phyloP scores from a whole-genome alignment of 2,797 vertebrate genomes.

The Megalops cyprinoides region DNA sequence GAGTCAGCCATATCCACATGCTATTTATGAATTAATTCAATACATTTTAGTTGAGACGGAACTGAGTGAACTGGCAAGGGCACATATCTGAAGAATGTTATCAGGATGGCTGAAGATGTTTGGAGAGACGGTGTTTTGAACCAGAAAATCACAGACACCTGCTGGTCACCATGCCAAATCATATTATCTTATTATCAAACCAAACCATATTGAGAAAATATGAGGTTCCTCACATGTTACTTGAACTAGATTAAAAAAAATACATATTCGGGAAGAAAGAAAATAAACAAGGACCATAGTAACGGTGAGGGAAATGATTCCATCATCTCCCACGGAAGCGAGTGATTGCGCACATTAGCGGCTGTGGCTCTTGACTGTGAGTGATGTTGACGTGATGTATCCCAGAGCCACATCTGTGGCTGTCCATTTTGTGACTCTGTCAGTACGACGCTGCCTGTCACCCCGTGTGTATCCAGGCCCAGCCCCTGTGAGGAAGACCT shows the following conservation, averaged over 20 bases:
- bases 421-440: not conserved
- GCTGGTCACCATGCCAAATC: not conserved
- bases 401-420: too few relatives aligned
- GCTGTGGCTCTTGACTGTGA: too few relatives aligned
- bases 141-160: not conserved
- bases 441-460: not conserved
- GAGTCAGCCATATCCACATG: slow-evolving; percentile 26
- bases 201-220: too few relatives aligned
- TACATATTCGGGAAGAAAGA: too few relatives aligned
- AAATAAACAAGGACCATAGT: too few relatives aligned
- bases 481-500: not conserved
- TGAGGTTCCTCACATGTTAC: too few relatives aligned
- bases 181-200: too few relatives aligned
- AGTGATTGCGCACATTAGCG: too few relatives aligned
- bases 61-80: slow-evolving; percentile 36
- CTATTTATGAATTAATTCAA: slow-evolving; percentile 29
- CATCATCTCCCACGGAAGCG: too few relatives aligned
- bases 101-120: slow-evolving; percentile 27
- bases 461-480: slow-evolving; percentile 1
- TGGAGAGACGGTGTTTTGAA: slow-evolving; percentile 29
- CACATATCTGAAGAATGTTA: slow-evolving; percentile 39
- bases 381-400: not conserved
- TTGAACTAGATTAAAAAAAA: too few relatives aligned
- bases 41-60: slow-evolving; percentile 10
- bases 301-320: too few relatives aligned